phyloP scores from a whole-genome alignment of 2,113 vertebrate species.

The Taxidea taxus region DNA sequence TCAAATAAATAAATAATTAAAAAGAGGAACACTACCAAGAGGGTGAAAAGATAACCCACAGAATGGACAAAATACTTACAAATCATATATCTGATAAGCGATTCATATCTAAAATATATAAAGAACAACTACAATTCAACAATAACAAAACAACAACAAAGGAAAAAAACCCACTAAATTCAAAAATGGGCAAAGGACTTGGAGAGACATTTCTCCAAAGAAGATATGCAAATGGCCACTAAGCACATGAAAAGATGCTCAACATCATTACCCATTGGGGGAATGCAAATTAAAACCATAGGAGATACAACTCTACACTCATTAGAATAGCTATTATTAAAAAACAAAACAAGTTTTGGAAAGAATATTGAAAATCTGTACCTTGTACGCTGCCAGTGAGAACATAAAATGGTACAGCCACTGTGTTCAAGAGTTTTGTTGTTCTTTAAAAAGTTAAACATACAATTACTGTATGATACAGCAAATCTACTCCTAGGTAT shows the following conservation, averaged over 20 bases:
- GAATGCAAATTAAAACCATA: background rate
- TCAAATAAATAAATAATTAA: background rate
- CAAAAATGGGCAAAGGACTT: background rate
- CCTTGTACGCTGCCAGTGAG: background rate
- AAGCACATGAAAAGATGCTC: background rate
- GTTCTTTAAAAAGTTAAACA: background rate
- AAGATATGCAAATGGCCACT: background rate
- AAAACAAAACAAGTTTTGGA: background rate
- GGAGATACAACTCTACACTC: background rate
- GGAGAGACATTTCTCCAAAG: background rate
- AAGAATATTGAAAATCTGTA: background rate
- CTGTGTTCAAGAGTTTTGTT: background rate
- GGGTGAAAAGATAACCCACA: background rate
- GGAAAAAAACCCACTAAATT: background rate
- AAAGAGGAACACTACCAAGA: background rate
- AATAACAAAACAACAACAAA: background rate
- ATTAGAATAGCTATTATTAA: background rate
- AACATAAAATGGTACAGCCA: background rate
- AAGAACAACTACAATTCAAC: background rate
- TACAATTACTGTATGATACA: background rate
- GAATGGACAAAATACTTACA: background rate
- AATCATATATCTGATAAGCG: background rate
- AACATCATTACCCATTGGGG: background rate
- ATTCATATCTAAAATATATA: background rate
- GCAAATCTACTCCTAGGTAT: background rate